Evolutionary conservation across 2,888 invertebrate genomes (phyloP).

Genomic region (Drosophila barbarae): DNA sequence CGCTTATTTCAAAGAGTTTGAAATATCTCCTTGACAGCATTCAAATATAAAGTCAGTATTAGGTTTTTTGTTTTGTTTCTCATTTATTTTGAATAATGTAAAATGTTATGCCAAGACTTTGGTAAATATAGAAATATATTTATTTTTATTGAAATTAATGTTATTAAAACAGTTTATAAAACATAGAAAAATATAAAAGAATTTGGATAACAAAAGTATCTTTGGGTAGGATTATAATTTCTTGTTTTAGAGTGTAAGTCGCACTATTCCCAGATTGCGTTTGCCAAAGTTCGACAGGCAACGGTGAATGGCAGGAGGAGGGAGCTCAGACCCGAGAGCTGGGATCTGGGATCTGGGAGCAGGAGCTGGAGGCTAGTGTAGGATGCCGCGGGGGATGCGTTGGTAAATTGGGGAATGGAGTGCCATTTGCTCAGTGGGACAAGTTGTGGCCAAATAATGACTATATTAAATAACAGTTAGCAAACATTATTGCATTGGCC

Average conservation of each 20-base stretch:
- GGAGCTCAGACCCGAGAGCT: background rate
- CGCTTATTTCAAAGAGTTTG: background rate
- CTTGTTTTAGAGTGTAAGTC: conserved; percentile 12
- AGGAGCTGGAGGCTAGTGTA: conserved; percentile 1
- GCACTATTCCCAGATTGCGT: conserved; percentile 21
- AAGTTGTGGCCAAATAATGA: conserved; percentile 54
- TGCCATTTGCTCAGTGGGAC: conserved; percentile 45
- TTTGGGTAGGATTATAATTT: background rate
- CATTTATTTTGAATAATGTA: too few species aligned
- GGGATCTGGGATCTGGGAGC: background rate
- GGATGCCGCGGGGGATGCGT: conserved; percentile 23
- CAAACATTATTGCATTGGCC: conserved; percentile 51
- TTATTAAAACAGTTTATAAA: background rate
- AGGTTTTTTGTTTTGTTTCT: too few species aligned
- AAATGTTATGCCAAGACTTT: too few species aligned
- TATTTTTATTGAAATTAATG: too few species aligned
- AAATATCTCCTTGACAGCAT: background rate
- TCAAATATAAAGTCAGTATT: too few species aligned
- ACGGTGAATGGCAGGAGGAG: conserved; percentile 27
- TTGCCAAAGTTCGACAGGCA: conserved; percentile 33
- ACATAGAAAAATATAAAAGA: background rate
- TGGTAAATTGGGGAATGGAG: conserved; percentile 37
- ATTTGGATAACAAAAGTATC: background rate
- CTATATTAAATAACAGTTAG: conserved; percentile 58
- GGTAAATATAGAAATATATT: too few species aligned